Evolutionary conservation across 2,113 vertebrate genomes (phyloP).

Genomic region (Lathamus discolor): DNA sequence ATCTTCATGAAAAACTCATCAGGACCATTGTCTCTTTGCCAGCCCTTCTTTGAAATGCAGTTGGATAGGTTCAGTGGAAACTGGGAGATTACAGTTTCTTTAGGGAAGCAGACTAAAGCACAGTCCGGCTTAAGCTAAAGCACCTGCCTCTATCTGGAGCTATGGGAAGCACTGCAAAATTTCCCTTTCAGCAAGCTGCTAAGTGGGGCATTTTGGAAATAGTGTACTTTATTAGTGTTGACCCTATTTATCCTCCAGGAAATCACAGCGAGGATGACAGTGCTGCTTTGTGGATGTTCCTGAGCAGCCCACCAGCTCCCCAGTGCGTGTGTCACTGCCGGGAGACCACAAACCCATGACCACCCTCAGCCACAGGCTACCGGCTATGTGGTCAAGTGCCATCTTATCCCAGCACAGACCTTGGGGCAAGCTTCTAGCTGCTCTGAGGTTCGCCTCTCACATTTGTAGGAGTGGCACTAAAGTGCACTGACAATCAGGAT

Average conservation of each 20-base stretch:
- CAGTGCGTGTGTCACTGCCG: not conserved
- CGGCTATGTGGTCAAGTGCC: not conserved
- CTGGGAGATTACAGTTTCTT: not conserved
- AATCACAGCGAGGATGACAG: not conserved
- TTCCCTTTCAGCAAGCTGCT: not conserved
- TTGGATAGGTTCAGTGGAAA: not conserved
- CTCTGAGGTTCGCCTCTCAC: not conserved
- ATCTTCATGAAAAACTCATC: not conserved
- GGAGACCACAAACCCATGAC: not conserved
- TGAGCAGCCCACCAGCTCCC: not conserved
- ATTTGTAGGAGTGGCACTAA: not conserved
- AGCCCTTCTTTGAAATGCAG: not conserved
- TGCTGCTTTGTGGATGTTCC: not conserved
- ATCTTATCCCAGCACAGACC: not conserved
- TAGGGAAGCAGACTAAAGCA: not conserved
- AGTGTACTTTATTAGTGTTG: not conserved
- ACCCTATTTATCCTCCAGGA: not conserved
- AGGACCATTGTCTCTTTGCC: not conserved
- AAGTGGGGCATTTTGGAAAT: not conserved
- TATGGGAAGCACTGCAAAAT: not conserved
- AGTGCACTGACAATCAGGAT: not conserved
- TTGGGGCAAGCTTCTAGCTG: not conserved
- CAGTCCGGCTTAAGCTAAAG: not conserved
- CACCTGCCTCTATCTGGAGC: accelerated
- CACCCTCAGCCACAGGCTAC: not conserved